Conservation (phyloP, 2,113 vertebrate genomes). For the Menura novaehollandiae region DNA sequence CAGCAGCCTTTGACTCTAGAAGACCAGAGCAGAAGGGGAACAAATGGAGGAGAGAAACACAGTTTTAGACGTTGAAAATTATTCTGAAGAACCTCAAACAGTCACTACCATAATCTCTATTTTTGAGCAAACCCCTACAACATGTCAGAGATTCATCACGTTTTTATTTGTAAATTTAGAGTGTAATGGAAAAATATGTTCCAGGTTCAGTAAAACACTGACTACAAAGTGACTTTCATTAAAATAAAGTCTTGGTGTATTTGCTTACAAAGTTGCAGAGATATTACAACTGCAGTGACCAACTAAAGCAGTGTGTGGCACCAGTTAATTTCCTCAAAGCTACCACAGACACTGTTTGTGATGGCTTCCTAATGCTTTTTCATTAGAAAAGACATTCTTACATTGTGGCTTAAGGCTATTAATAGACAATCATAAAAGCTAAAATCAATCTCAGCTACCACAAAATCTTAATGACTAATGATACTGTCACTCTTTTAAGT, state of each 20-base stretch:
- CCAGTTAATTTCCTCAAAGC: not conserved
- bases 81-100: not conserved
- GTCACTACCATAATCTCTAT: not conserved
- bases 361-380: not conserved
- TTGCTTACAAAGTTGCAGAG: not conserved
- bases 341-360: not conserved
- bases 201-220: not conserved
- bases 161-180: not conserved
- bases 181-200: not conserved
- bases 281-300: not conserved
- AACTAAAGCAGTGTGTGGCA: not conserved
- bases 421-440: not conserved
- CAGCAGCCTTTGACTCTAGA: constrained; percentile 88
- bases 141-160: not conserved
- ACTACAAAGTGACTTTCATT: not conserved
- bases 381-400: not conserved
- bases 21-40: not conserved
- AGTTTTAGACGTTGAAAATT: not conserved
- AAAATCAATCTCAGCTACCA: not conserved
- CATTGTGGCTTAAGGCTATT: not conserved
- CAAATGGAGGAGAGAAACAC: not conserved
- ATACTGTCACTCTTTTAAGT: not conserved
- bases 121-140: not conserved
- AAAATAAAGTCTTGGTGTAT: not conserved
- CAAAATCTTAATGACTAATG: not conserved